Percentiles rank a stretch among this genome's conserved stretches.
These are phyloP conservation scores for Trematocara macrostoma DNA, from an alignment of 2,113 vertebrate species.

Conservation along the genomic window DNA sequence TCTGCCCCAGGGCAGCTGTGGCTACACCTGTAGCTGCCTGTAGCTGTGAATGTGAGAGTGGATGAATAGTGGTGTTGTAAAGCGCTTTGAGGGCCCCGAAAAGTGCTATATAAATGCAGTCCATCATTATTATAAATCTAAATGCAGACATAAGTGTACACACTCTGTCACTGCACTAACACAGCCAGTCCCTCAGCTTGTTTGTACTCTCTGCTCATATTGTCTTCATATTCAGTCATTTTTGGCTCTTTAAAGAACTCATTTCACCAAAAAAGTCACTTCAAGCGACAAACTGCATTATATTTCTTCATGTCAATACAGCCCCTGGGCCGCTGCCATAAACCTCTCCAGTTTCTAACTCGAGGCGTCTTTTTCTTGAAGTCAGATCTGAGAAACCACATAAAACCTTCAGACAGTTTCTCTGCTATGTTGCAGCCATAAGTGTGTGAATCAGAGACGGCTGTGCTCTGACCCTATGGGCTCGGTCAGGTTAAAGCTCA, in stretches of 20 bases:
- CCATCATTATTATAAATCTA: background rate
- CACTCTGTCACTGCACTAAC: background rate
- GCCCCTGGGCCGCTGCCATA: background rate
- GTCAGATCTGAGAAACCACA: background rate
- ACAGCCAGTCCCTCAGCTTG: background rate
- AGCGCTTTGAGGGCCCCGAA: too few species aligned
- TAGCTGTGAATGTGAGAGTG: too few species aligned
- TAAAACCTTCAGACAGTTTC: background rate
- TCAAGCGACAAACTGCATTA: background rate
- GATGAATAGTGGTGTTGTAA: too few species aligned
- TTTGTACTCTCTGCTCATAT: background rate
- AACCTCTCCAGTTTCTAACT: background rate
- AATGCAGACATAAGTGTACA: background rate
- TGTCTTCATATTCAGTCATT: background rate
- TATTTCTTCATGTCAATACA: background rate
- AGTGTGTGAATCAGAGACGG: background rate
- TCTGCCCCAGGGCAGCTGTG: too few species aligned
- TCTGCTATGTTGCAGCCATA: background rate
- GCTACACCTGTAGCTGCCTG: too few species aligned
- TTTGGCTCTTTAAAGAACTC: background rate
- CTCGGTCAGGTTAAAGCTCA: background rate
- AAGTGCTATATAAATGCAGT: too few species aligned
- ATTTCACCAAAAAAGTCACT: background rate
- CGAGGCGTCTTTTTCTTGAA: background rate
- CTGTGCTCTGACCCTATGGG: background rate